Conservation (phyloP, 1,140 invertebrate genomes). For the Adelges cooleyi region DNA sequence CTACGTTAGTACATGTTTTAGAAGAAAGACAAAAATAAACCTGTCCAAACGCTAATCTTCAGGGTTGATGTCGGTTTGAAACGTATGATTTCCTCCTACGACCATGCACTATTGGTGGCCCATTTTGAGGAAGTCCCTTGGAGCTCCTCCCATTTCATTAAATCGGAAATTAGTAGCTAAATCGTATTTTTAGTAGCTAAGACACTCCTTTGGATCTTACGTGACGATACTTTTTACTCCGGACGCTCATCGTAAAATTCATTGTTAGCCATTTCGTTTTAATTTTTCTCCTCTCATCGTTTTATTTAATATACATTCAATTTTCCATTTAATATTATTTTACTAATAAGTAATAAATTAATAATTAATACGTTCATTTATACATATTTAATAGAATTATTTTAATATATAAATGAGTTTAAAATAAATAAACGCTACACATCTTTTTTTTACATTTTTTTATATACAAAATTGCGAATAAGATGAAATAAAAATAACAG, state of each 20-base stretch:
- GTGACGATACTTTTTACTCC: background rate
- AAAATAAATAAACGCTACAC: no score
- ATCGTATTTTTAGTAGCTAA: conserved; percentile 19
- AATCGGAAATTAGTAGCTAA: background rate
- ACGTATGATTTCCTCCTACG: conserved; percentile 4
- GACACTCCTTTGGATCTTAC: background rate
- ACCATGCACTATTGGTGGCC: background rate
- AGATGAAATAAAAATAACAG: no score
- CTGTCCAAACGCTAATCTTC: background rate
- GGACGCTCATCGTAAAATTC: background rate
- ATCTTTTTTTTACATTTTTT: no score
- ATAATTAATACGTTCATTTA: no score
- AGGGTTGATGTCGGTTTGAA: conserved; percentile 9
- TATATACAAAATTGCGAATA: no score
- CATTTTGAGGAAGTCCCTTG: background rate
- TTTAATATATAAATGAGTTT: no score
- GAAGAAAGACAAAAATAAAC: conserved; percentile 4
- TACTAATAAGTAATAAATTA: no score
- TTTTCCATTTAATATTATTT: no score
- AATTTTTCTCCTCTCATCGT: no score
- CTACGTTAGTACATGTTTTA: no score
- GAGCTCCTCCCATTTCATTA: conserved; percentile 3
- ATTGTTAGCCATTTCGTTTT: conserved; percentile 3
- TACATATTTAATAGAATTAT: no score
- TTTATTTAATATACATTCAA: no score